Evolutionary conservation across 2,888 invertebrate genomes (phyloP).

Genomic region (Glyphotaelius pellucidus): DNA sequence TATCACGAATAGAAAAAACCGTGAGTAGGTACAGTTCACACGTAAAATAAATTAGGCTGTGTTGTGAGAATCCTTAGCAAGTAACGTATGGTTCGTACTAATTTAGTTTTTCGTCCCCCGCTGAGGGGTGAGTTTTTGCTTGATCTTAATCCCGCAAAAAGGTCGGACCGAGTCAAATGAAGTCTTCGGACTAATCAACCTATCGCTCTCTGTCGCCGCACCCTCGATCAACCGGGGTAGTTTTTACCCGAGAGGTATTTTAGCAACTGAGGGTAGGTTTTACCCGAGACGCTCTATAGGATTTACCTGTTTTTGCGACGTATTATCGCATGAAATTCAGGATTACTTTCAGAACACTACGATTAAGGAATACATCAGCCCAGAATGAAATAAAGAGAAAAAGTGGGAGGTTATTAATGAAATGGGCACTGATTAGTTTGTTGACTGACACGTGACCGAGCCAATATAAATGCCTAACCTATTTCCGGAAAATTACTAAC

Average conservation of each 20-base stretch:
- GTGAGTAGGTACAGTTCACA: background rate
- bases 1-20: background rate
- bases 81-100: background rate
- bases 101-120: background rate
- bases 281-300: background rate
- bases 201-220: slow-evolving; percentile 20
- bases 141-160: slow-evolving; percentile 27
- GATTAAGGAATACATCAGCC: background rate
- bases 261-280: background rate
- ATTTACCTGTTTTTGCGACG: background rate
- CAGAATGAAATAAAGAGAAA: background rate
- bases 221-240: slow-evolving; percentile 15
- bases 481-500: background rate
- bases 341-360: background rate
- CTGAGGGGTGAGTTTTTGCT: background rate
- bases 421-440: background rate
- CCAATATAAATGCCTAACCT: background rate
- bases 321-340: background rate
- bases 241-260: background rate
- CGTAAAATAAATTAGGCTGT: background rate
- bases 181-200: slow-evolving; percentile 20
- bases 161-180: slow-evolving; percentile 24
- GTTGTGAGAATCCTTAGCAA: background rate
- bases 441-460: background rate
- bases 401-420: background rate